phyloP scores from a whole-genome alignment of 2,888 invertebrate species.

The Rugalucina vietnamica region DNA sequence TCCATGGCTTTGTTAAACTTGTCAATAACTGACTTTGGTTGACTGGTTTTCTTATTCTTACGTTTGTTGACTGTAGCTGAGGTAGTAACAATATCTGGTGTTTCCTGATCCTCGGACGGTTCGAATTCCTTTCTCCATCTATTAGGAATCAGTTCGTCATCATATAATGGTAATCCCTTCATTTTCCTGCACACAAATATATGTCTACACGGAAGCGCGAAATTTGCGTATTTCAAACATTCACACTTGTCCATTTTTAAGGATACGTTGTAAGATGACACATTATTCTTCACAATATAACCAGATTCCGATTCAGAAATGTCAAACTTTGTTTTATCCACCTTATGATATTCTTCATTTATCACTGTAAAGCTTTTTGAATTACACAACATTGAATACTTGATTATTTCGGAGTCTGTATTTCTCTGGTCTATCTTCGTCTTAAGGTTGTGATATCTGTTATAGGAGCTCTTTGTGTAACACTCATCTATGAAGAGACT shows the following conservation, averaged over 20 bases:
- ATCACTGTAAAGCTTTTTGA: neutral
- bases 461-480: neutral
- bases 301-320: neutral
- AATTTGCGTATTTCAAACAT: neutral
- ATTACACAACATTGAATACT: neutral
- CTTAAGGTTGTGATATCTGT: neutral
- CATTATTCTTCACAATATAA: neutral
- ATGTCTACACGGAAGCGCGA: neutral
- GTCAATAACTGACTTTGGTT: neutral
- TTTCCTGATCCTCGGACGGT: neutral
- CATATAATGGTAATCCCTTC: neutral
- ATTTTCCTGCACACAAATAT: neutral
- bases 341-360: neutral
- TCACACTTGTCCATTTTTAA: neutral
- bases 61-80: neutral
- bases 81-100: neutral
- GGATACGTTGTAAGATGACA: neutral
- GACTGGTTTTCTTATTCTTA: neutral
- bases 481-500: neutral
- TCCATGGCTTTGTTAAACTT: neutral
- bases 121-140: constrained; percentile 7
- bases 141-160: neutral
- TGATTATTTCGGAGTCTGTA: neutral
- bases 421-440: neutral
- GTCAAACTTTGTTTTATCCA: neutral